These are phyloP conservation scores for Pollicipes pollicipes DNA, from an alignment of 1,140 invertebrate species.

Conservation along the genomic window DNA sequence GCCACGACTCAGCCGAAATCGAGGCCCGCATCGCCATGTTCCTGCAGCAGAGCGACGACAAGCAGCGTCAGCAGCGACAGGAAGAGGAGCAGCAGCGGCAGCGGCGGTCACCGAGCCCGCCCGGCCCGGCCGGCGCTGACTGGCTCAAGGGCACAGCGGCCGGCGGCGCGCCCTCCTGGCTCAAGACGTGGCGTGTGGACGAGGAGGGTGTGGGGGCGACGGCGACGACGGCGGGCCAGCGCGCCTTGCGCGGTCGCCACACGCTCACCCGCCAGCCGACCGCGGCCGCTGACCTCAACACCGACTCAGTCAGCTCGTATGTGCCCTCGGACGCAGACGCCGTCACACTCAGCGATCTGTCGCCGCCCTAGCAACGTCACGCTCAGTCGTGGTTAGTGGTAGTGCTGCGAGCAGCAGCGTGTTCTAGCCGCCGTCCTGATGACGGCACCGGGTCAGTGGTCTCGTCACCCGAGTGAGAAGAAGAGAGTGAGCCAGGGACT, in stretches of 20 bases:
- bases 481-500: too few relatives aligned
- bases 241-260: neutral
- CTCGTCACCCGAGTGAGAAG: too few relatives aligned
- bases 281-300: neutral
- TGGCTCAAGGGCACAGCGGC: neutral
- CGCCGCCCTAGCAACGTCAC: neutral
- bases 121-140: too few relatives aligned
- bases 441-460: too few relatives aligned
- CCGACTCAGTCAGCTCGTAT: slow-evolving; percentile 3
- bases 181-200: neutral
- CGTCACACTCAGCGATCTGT: neutral
- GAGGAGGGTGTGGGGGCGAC: neutral
- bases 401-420: too few relatives aligned
- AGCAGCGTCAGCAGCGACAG: too few relatives aligned
- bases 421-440: too few relatives aligned
- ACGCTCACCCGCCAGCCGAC: neutral
- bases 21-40: neutral
- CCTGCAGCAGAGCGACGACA: neutral
- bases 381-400: too few relatives aligned
- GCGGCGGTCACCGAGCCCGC: too few relatives aligned
- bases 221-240: neutral
- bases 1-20: neutral
- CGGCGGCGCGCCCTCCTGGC: neutral
- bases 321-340: neutral
- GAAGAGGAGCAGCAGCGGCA: neutral